Conservation (phyloP, 2,113 vertebrate genomes). For the Hiodon tergisus region DNA sequence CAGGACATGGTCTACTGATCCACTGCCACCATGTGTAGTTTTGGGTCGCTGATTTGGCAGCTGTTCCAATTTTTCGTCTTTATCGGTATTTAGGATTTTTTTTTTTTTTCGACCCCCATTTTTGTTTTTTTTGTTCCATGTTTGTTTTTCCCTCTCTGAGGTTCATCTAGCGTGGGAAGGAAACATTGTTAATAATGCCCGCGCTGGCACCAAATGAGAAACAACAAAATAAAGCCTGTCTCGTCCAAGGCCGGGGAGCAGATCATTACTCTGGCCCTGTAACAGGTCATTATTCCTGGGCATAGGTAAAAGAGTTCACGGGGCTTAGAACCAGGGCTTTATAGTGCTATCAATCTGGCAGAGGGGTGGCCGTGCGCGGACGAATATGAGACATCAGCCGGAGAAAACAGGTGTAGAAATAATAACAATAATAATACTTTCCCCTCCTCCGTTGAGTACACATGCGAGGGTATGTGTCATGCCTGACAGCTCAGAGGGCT, state of each 20-base stretch:
- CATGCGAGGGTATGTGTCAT: not conserved
- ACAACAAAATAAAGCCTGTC: not conserved
- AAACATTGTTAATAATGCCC: not conserved
- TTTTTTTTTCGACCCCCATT: not conserved
- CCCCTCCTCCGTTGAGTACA: not conserved
- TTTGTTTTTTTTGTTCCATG: not conserved
- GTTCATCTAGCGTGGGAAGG: not conserved
- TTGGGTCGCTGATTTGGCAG: slow-evolving; percentile 3
- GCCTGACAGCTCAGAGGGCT: not conserved
- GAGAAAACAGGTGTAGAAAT: too few species aligned
- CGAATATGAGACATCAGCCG: not conserved
- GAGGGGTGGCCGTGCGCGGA: not conserved
- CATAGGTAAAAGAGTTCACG: not conserved
- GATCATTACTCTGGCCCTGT: not conserved
- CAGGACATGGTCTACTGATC: slow-evolving; percentile 8
- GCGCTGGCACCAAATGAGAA: not conserved
- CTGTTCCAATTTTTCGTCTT: slow-evolving; percentile 10
- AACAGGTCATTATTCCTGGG: slow-evolving; percentile 10
- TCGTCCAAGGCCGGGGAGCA: not conserved
- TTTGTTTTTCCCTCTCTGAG: not conserved
- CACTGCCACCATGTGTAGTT: not conserved
- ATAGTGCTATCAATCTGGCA: not conserved
- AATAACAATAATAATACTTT: not conserved
- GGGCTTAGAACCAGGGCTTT: not conserved
- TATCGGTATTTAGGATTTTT: not conserved